Evolutionary conservation across 2,797 vertebrate species (phyloP), one percentile per base, ranked within the genome.

Genomic region (Molossus molossus): DNA sequence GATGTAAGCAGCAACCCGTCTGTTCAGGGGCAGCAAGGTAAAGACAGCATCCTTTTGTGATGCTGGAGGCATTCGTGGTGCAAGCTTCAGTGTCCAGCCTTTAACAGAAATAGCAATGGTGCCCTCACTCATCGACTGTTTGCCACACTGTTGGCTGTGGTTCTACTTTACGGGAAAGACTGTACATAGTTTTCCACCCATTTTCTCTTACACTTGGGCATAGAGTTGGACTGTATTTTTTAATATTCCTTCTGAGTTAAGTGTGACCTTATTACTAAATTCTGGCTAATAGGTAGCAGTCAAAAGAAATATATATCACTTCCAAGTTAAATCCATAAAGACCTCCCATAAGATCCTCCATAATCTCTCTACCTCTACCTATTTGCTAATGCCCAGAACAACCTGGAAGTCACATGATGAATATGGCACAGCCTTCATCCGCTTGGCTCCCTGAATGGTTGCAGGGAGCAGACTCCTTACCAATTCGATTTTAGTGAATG

Each of bases 401-500:
- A 91, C 2, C 33, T 27, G 7, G 40, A 45, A 85, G 40, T 65
- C 76, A 72, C 25, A 15, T 33, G 53, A 12, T 60, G 50, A 81
- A 33, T 29, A n/a, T 13, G n/a, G 50, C 50, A 58, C 9, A 76
- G 23, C 10, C 64, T 81, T 58, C 76, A 65, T n/a, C 60, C 82
- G 14, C 48, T 33, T 65, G 33, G 29, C 37, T 79, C 64, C 45
- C 55, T 50, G 48, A 84, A 58, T n/a, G 91, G 18, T 67, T 58
- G 1, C 15, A 86, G 79, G 73, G 50, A 94, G 64, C 48, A 70
- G 37, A 4, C 33, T 83, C 60, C 33, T 87, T 6, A 20, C 18
- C 17, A 37, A 80, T 87, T 70, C 55, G 77, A 95, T 93, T 96
- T 94, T 80, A 83, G 70, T 37, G 55, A 79, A 73, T 76, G n/a